phyloP scores from a whole-genome alignment of 1,140 invertebrate species.

The Hesperophylax magnus region DNA sequence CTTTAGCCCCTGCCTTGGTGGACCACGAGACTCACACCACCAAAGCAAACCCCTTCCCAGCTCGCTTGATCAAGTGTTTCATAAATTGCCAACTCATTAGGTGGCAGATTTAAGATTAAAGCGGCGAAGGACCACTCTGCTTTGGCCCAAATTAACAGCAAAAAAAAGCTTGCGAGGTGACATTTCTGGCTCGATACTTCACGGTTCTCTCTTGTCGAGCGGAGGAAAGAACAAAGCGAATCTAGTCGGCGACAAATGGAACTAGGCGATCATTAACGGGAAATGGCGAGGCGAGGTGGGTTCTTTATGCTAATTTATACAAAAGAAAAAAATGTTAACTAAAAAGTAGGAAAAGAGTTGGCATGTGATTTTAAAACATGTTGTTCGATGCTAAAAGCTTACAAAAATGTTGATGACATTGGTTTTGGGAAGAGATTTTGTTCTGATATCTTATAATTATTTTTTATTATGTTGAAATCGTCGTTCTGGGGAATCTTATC shows the following conservation, averaged over 20 bases:
- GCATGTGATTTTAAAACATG: no score
- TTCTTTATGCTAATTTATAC: background rate
- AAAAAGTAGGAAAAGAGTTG: no score
- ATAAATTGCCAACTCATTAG: constrained; percentile 48
- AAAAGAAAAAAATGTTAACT: background rate
- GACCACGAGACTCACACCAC: background rate
- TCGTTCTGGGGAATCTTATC: no score
- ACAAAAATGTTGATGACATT: no score
- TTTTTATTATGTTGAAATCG: no score
- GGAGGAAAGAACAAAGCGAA: background rate
- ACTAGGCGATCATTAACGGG: constrained; percentile 1
- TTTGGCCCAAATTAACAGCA: constrained; percentile 8
- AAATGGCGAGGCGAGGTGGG: background rate
- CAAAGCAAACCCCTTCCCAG: background rate
- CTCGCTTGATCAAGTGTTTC: constrained; percentile 35
- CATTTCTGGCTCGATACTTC: constrained; percentile 8
- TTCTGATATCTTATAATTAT: no score
- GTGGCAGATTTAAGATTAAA: constrained; percentile 36
- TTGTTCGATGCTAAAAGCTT: no score
- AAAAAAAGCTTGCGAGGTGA: background rate
- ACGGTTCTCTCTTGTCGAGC: constrained; percentile 14
- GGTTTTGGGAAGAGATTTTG: no score
- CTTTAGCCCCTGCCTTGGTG: background rate
- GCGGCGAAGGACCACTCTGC: constrained; percentile 2
- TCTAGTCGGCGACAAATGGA: constrained; percentile 2